Evolutionary conservation across 2,113 vertebrate species (phyloP), one percentile per base, ranked within the genome.

Genomic region (Aptenodytes patagonicus): DNA sequence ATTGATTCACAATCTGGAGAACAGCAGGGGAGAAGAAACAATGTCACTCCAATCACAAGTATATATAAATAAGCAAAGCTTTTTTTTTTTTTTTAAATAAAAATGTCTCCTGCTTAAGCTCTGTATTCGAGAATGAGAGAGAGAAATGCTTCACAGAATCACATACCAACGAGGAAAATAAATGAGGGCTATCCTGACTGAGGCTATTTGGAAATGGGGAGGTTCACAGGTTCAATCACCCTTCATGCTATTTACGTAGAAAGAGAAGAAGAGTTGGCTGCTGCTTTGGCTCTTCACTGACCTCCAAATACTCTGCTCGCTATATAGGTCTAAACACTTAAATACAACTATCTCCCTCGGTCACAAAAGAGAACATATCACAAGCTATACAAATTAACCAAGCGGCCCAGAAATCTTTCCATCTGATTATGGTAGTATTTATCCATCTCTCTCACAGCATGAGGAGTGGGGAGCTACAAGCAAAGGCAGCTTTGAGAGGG

Each of bases 1-100:
- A 79, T 65, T 32, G 78, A 95, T 58, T 95, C 80, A 91, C 90
- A 86, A 97, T 84, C 97, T 98, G 82, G 89, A 68, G 4, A 70
- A 84, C 24, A 78, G 24, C 24, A 78, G 6, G 5, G 51, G 20
- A 91, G 10, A 87, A 87, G 22, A 70, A 95, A 75, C 9, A 73
- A 65, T 13, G 10, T 90, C 46, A 91, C n/a, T 85, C 42, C 9
- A 17, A 32, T 21, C 12, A 24, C 3, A 69, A 20, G 12, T 5
- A 5, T 5, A 77, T 4, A 69, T 5, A 85, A 73, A 79, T 1
- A 75, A 32, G 15, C 57, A 87, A 71, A 75, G 17, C 1, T 49
- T 83, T 40, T n/a, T 13, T 28, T 26, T 1, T 49, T 83, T 40
- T 29, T 13, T 26, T 25, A 6, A n/a, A 69, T 9, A 40, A 60